Base-by-base conservation (phyloP, 2,113 vertebrate species). In the Cervus canadensis region DNA sequence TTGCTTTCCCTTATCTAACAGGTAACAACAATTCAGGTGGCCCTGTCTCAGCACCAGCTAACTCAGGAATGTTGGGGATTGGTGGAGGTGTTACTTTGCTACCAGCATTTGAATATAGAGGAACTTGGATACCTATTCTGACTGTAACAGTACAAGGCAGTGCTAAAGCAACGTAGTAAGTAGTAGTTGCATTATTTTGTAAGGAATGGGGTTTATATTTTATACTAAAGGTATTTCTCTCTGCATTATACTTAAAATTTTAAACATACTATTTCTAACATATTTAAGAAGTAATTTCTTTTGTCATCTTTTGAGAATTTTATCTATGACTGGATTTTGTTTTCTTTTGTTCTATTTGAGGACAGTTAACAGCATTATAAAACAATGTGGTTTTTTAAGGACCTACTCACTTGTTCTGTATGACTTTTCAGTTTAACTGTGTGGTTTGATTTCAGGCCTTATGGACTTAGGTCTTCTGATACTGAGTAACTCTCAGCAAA, bases 161-260 rank as follows among this genome's bases (percentile, higher is more conserved):
- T 92, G 99, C 99, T 96, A 99, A 99, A 98, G 99, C 99, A 97
- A 99, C 99, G 6, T 99, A 99, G 99, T 99, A 98, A 99, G 99
- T 99, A 98, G 33, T 52, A 87, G 26, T 50, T 48, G 43, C n/a
- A 57, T 91, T 97, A 0, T 82, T 59, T 96, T 83, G 56, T 96
- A 87, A 84, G 30, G 67, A 96, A 95, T 92, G 54, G 57, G 14
- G 9, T 86, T 87, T n/a, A 90, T 94, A 92, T 45, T 95, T 87
- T 83, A 95, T 87, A 43, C 15, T 97, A 87, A 96, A 82, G 33
- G 33, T 81, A 1, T 86, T 96, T 95, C 12, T 94, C 9, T 92
- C 7, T 93, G 9, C 5, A 43, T 92, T 71, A 52, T 64, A 59
- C 74, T 96, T 97, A n/a, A 89, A 91, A 85, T 87, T 93, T 91